Conservation (phyloP, 2,888 invertebrate species). For the Meliscaeva auricollis region DNA sequence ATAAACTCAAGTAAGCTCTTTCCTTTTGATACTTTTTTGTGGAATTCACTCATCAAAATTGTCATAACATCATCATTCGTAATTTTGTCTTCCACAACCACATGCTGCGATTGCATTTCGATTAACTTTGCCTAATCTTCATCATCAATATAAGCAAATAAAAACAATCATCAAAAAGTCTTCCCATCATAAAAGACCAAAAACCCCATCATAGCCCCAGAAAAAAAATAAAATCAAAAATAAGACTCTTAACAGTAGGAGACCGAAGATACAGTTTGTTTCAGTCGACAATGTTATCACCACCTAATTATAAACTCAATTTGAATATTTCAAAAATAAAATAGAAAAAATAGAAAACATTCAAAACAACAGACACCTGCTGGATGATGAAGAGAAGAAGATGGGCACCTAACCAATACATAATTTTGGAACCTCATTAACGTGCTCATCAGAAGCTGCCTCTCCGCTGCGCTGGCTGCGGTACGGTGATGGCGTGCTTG, state of each 20-base stretch:
- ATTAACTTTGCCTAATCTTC: conserved; percentile 11
- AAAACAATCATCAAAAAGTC: conserved; percentile 4
- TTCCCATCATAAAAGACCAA: neutral
- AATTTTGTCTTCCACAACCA: neutral
- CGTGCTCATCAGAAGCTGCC: conserved; percentile 41
- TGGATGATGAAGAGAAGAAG: neutral
- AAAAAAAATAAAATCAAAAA: neutral
- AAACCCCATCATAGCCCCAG: too few relatives aligned
- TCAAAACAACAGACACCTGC: conserved; percentile 29
- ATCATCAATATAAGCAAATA: conserved; percentile 27
- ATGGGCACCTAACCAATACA: neutral
- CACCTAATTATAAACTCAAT: conserved; percentile 68
- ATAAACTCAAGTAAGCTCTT: too few relatives aligned
- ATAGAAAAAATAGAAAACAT: neutral
- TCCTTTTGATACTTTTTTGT: too few relatives aligned
- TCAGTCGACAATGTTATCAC: conserved; percentile 61
- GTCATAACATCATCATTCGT: neutral
- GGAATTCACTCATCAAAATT: neutral
- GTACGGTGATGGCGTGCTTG: neutral
- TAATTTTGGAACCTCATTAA: conserved; percentile 52
- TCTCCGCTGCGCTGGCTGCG: conserved; percentile 10
- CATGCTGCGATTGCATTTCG: conserved; percentile 17
- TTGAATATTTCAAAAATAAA: conserved; percentile 59
- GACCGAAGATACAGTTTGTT: too few relatives aligned
- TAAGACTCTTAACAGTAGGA: conserved; percentile 52